phyloP scores from a whole-genome alignment of 2,888 invertebrate species.

The Plagiodera versicolora region DNA sequence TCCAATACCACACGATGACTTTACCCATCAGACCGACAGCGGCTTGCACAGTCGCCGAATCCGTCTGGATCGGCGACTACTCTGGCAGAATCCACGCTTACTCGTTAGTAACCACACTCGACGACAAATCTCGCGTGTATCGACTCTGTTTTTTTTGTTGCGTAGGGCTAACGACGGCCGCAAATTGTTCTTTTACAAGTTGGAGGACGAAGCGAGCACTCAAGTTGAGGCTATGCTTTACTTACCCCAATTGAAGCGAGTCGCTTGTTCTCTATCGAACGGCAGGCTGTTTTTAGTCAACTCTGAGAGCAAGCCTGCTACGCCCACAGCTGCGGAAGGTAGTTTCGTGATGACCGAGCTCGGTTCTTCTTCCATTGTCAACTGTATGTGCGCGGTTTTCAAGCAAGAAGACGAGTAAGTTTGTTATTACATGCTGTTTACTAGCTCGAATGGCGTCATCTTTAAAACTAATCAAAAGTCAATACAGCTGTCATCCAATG shows the following conservation, averaged over 20 bases:
- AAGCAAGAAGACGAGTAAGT: conserved; percentile 51
- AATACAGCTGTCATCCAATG: too few relatives aligned
- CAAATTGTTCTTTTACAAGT: conserved; percentile 64
- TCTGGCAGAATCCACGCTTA: conserved; percentile 84
- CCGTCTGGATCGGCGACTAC: conserved; percentile 90
- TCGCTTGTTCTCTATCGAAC: conserved; percentile 80
- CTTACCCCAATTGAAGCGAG: conserved; percentile 67
- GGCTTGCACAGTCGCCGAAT: conserved; percentile 73
- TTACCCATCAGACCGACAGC: conserved; percentile 66
- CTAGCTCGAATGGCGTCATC: too few relatives aligned
- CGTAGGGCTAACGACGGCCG: conserved; percentile 60
- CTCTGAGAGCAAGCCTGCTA: conserved; percentile 61
- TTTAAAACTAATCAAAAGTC: too few relatives aligned
- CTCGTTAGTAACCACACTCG: conserved; percentile 60
- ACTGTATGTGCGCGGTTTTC: conserved; percentile 67
- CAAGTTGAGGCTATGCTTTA: conserved; percentile 70
- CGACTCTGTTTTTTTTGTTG: background rate
- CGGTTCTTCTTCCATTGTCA: conserved; percentile 68
- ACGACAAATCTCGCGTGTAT: too few relatives aligned
- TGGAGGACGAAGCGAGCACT: conserved; percentile 69
- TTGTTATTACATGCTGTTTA: too few relatives aligned
- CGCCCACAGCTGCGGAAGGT: conserved; percentile 69
- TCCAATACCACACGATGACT: conserved; percentile 64
- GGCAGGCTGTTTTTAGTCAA: conserved; percentile 77
- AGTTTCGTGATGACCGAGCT: conserved; percentile 78